Base-by-base conservation (phyloP, 64 coral and sea anemone species). In the Pocillopora damicornis region DNA sequence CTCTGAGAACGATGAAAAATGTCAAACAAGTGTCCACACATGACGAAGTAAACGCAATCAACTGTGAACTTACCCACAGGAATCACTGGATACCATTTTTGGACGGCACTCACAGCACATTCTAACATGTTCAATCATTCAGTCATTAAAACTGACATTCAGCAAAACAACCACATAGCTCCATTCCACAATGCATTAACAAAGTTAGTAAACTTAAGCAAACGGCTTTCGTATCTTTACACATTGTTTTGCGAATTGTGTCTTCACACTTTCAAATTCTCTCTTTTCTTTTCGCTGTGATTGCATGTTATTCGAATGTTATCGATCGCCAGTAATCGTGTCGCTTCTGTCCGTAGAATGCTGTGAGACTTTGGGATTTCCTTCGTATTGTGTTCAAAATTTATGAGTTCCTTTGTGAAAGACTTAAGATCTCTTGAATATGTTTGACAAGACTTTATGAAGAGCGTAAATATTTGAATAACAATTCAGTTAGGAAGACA, bases 391-490 rank as follows among this genome's bases (percentile, higher is more conserved):
- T 81, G 79, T 63, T 36, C 15, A 63, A 8, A 63, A 61, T 61
- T 35, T 80, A 37, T 13, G 14, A 36, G 79, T 81, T 81, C 79
- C 36, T 81, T 81, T 81, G 79, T 81, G 9, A 14, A 81, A 35
- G 57, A 37, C 38, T 57, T 17, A 63, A 16, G 4, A 9, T 6
- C 35, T 25, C 63, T 81, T 61, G 59, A 81, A 63, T 64, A 61
- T 81, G n/a, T 13, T 63, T 81, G 79, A 63, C 59, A 59, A 63
- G 79, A 4, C 2, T 7, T 25, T 13, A 18, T 35, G n/a, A 59
- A 81, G 30, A 36, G 2, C 60, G 26, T 25, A 81, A 81, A 81
- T 81, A 81, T 81, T 81, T 81, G 23, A 81, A 81, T 81, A 81
- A 81, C 79, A 81, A 81, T 81, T 81, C 13, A 35, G 5, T 16